Evolutionary conservation across 2,797 vertebrate species (phyloP).

Genomic region (Pipistrellus pygmaeus): DNA sequence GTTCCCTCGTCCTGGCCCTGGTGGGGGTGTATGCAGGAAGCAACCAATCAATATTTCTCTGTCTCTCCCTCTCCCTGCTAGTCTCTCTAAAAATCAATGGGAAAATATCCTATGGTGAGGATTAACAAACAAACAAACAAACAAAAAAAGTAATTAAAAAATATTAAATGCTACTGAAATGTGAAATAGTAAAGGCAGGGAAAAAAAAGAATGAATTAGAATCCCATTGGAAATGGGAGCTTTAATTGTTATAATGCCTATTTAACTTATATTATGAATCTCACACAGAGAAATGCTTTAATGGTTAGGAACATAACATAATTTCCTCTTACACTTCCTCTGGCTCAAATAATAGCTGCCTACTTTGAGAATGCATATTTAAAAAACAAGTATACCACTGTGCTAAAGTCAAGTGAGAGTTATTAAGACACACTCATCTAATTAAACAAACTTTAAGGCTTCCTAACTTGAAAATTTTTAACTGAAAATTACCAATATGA

Average conservation of each 20-base stretch:
- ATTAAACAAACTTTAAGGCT: background rate
- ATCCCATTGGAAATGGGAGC: background rate
- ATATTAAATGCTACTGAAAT: background rate
- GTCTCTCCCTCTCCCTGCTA: no score
- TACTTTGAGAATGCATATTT: constrained; percentile 9
- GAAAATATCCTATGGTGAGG: no score
- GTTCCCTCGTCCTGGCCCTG: no score
- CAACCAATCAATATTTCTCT: no score
- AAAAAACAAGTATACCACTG: background rate
- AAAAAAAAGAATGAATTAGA: background rate
- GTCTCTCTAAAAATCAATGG: no score
- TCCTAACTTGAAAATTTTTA: constrained; percentile 11
- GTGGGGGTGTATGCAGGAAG: no score
- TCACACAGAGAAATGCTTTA: background rate
- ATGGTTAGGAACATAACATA: background rate
- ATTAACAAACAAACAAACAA: no score
- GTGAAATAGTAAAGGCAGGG: background rate
- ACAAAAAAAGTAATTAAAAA: background rate
- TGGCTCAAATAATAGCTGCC: background rate
- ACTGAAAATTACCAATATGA: background rate
- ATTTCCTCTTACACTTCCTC: constrained; percentile 40
- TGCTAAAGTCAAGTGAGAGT: constrained; percentile 3
- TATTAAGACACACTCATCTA: background rate
- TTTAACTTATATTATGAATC: background rate
- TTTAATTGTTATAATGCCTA: background rate